These are phyloP conservation scores for Eremophila alpestris DNA, from an alignment of 2,797 vertebrate genomes.

Conservation along the genomic window DNA sequence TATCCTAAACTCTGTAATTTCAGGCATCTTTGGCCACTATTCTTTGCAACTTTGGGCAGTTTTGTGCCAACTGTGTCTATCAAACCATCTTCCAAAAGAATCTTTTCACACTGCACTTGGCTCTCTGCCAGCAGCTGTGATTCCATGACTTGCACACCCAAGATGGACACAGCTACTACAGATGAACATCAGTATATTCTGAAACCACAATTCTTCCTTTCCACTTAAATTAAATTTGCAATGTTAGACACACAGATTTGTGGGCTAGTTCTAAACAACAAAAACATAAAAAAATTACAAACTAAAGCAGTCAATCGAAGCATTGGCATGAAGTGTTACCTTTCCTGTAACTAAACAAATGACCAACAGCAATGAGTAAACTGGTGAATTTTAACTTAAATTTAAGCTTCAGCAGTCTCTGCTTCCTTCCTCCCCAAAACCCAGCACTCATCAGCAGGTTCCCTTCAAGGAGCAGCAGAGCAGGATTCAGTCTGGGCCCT, in stretches of 20 bases:
- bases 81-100: background rate
- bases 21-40: background rate
- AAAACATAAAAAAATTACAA: background rate
- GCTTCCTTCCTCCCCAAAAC: background rate
- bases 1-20: background rate
- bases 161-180: background rate
- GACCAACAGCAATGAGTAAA: conserved; percentile 16
- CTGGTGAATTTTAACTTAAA: background rate
- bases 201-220: background rate
- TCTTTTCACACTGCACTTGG: background rate
- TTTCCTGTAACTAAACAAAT: conserved; percentile 24
- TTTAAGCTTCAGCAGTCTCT: background rate
- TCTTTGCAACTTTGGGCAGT: background rate
- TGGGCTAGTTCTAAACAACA: conserved; percentile 22
- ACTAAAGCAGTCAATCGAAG: background rate
- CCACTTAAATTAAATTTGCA: background rate
- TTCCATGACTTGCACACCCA: background rate
- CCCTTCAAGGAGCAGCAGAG: background rate
- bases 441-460: background rate
- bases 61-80: background rate
- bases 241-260: background rate
- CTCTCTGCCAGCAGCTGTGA: background rate
- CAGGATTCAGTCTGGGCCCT: background rate
- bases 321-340: background rate
- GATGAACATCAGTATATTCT: background rate